phyloP scores from a whole-genome alignment of 2,113 vertebrate genomes.

The Merops nubicus region DNA sequence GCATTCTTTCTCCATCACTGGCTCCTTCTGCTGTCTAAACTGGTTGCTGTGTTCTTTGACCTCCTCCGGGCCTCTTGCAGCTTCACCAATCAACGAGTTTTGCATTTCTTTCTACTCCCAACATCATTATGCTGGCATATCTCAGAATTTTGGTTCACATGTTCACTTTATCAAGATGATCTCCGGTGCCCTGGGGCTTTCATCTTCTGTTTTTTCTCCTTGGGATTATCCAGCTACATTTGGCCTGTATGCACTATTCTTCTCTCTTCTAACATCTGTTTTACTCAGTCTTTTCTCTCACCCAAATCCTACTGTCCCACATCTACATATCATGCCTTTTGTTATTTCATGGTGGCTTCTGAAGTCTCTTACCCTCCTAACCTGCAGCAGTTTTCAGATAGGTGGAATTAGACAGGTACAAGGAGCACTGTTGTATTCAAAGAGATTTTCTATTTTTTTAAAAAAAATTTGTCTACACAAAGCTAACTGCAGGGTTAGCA shows the following conservation, averaged over 20 bases:
- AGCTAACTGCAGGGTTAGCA: background rate
- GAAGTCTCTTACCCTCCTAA: background rate
- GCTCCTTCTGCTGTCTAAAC: background rate
- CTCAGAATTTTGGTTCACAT: background rate
- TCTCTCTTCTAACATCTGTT: background rate
- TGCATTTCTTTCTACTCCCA: background rate
- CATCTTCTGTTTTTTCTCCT: background rate
- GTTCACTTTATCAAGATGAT: background rate
- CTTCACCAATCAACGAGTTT: background rate
- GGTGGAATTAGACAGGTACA: background rate
- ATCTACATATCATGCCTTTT: background rate
- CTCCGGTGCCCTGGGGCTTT: background rate
- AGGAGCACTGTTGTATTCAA: rapidly evolving
- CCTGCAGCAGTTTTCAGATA: background rate
- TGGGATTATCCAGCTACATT: background rate
- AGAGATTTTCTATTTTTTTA: background rate
- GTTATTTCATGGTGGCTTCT: background rate
- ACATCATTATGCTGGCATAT: background rate
- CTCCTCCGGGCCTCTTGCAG: background rate
- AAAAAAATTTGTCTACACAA: background rate
- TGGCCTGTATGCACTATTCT: background rate
- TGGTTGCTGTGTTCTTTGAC: background rate
- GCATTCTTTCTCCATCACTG: background rate
- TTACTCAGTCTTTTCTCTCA: background rate
- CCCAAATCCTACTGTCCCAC: background rate